phyloP scores from a whole-genome alignment of 2,888 invertebrate species.

The Drosophila robusta region DNA sequence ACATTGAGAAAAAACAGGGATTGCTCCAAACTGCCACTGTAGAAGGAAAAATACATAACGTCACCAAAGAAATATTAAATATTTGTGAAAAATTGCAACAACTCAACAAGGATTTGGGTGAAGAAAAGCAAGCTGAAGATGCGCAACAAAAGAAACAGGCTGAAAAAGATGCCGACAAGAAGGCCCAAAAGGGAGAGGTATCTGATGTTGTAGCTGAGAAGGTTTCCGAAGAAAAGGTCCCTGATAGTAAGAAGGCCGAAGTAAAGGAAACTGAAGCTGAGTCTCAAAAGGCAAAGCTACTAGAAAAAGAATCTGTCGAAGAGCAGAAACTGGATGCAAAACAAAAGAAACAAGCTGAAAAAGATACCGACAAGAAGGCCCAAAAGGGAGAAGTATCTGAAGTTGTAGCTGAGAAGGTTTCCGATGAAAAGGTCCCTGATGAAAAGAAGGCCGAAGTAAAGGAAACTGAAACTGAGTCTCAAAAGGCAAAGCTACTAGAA shows the following conservation, averaged over 20 bases:
- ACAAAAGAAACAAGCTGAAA: too few relatives aligned
- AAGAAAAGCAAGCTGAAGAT: not conserved
- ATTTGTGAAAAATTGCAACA: constrained; percentile 51
- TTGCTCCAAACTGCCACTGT: constrained; percentile 31
- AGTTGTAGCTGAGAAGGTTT: not conserved
- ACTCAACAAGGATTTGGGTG: not conserved
- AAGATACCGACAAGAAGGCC: too few relatives aligned
- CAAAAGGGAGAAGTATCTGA: not conserved
- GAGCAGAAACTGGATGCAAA: not conserved
- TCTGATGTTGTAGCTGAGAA: not conserved
- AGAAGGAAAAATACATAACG: constrained; percentile 44
- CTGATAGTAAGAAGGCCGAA: not conserved
- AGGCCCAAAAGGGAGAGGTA: not conserved
- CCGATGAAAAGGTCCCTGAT: not conserved
- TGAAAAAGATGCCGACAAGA: too few relatives aligned
- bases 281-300: not conserved
- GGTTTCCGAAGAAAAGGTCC: not conserved
- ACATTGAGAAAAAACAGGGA: constrained; percentile 57
- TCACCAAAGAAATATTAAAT: constrained; percentile 48
- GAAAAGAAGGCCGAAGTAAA: not conserved
- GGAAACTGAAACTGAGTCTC: not conserved
- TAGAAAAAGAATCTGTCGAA: not conserved
- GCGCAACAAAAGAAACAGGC: too few relatives aligned
- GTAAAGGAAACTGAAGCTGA: not conserved
- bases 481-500: not conserved